Evolutionary conservation across 2,888 invertebrate genomes (phyloP).

Genomic region (Parnassius apollo): DNA sequence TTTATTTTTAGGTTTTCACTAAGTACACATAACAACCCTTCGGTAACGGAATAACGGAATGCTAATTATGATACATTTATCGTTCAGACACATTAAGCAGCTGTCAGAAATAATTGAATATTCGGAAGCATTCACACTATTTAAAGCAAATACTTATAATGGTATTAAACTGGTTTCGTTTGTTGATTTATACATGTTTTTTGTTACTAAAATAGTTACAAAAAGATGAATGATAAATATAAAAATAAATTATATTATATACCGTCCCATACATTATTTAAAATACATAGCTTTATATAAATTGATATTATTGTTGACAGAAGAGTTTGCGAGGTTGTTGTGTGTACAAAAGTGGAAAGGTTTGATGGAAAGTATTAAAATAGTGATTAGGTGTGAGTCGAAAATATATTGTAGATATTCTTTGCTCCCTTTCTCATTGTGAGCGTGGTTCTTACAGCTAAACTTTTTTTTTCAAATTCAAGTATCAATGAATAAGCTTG

Average conservation of each 20-base stretch:
- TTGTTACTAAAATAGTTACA: no score
- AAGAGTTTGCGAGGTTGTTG: slow-evolving; percentile 14
- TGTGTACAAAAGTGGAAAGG: slow-evolving; percentile 16
- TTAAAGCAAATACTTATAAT: no score
- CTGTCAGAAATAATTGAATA: no score
- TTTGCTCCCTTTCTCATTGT: slow-evolving; percentile 11
- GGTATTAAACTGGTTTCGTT: no score
- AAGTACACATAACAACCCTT: slow-evolving; percentile 20
- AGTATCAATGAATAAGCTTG: no score
- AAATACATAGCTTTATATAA: slow-evolving; percentile 7
- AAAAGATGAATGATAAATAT: not conserved
- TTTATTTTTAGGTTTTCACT: not conserved
- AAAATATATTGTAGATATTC: slow-evolving; percentile 20
- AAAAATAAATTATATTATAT: slow-evolving; percentile 20
- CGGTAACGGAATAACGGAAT: not conserved
- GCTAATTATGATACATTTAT: no score
- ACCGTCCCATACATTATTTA: slow-evolving; percentile 21
- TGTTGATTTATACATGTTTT: no score
- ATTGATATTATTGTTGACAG: slow-evolving; percentile 1
- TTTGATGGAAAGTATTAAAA: slow-evolving; percentile 22
- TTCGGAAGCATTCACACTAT: no score
- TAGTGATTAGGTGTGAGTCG: slow-evolving; percentile 13
- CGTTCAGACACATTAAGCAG: no score
- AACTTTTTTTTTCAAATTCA: not conserved
- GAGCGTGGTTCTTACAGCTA: slow-evolving; percentile 17